phyloP scores from a whole-genome alignment of 1,140 invertebrate genomes.

The Zaprionus tsacasi region DNA sequence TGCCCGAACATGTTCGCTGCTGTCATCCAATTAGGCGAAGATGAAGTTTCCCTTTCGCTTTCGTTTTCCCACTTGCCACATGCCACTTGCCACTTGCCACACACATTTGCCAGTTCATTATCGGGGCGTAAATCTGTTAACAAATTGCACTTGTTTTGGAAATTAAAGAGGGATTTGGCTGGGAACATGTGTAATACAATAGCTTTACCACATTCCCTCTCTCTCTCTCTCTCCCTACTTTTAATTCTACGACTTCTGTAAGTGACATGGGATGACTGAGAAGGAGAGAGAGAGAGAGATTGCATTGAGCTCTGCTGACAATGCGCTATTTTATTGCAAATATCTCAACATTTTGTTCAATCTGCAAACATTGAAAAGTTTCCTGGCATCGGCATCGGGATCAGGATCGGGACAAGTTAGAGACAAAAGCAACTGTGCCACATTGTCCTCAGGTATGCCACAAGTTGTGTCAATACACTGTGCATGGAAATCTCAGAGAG shows the following conservation, averaged over 20 bases:
- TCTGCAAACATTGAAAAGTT: conserved; percentile 14
- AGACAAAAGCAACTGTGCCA: conserved; percentile 65
- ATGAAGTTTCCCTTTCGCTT: conserved; percentile 32
- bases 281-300: too few relatives aligned
- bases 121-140: conserved; percentile 28
- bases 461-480: conserved; percentile 47
- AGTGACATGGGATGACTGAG: conserved; percentile 7
- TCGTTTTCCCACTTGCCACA: too few relatives aligned
- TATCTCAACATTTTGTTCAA: conserved; percentile 1
- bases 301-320: conserved; percentile 10
- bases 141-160: conserved; percentile 27
- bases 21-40: conserved; percentile 43
- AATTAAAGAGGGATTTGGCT: conserved; percentile 25
- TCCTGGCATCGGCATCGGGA: neutral
- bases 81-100: neutral
- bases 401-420: conserved; percentile 42
- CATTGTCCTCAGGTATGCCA: conserved; percentile 57
- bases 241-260: neutral
- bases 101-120: conserved; percentile 1
- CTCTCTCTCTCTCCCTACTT: neutral
- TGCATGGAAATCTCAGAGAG: conserved; percentile 12
- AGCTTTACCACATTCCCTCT: neutral
- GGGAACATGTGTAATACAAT: conserved; percentile 6
- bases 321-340: conserved; percentile 9
- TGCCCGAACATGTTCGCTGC: conserved; percentile 23